phyloP scores from a whole-genome alignment of 2,888 invertebrate genomes.

The Ennomos quercinarius region DNA sequence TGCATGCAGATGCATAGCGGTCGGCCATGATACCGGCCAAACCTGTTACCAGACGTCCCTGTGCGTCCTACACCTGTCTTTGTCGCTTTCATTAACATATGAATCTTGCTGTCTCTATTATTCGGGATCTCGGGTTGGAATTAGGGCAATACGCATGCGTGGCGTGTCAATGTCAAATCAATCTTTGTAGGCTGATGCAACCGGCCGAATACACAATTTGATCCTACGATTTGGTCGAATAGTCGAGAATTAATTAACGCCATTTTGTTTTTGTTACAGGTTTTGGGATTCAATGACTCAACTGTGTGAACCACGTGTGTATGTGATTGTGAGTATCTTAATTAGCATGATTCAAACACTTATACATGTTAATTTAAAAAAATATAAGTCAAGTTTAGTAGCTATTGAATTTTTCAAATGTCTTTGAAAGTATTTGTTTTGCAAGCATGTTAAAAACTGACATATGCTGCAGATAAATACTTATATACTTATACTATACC shows the following conservation, averaged over 20 bases:
- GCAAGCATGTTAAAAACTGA: too few relatives aligned
- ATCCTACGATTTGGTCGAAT: slow-evolving; percentile 44
- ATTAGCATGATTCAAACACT: neutral
- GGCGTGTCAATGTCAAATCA: slow-evolving; percentile 83
- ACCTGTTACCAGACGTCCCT: slow-evolving; percentile 57
- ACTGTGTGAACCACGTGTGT: slow-evolving; percentile 41
- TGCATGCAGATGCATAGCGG: slow-evolving; percentile 76
- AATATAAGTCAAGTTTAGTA: too few relatives aligned
- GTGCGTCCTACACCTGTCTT: slow-evolving; percentile 55
- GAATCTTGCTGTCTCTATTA: slow-evolving; percentile 55
- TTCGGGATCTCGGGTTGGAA: slow-evolving; percentile 63
- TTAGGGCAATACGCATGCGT: slow-evolving; percentile 84
- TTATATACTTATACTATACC: too few relatives aligned
- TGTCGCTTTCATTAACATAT: slow-evolving; percentile 46
- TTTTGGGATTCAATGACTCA: slow-evolving; percentile 43
- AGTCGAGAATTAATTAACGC: slow-evolving; percentile 48
- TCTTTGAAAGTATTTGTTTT: too few relatives aligned
- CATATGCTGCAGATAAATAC: too few relatives aligned
- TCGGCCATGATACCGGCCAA: slow-evolving; percentile 74
- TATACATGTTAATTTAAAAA: neutral
- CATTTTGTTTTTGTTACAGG: slow-evolving; percentile 57
- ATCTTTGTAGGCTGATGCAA: slow-evolving; percentile 83
- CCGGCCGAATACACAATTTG: slow-evolving; percentile 53
- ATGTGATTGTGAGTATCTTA: slow-evolving; percentile 46
- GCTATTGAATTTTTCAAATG: too few relatives aligned